These are phyloP conservation scores for Vanessa atalanta DNA, from an alignment of 1,140 invertebrate genomes.

Conservation along the genomic window DNA sequence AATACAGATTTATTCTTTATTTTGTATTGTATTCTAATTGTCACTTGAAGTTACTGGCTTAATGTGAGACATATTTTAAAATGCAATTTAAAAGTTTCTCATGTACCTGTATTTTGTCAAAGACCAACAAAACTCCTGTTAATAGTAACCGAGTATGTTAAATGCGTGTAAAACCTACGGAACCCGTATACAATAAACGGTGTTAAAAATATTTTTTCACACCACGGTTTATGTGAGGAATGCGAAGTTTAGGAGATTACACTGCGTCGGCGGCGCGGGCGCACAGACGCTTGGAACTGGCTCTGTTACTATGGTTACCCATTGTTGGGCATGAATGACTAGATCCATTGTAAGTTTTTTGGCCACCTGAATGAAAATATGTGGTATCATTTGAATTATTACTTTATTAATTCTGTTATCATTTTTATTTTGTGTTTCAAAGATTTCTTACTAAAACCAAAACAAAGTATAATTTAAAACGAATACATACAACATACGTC, in stretches of 20 bases:
- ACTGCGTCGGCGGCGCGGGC: slow-evolving; percentile 45
- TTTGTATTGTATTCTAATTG: too few relatives aligned
- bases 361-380: slow-evolving; percentile 24
- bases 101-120: background rate
- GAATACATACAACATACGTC: too few relatives aligned
- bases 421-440: background rate
- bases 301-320: slow-evolving; percentile 41
- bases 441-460: too few relatives aligned
- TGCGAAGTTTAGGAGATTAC: slow-evolving; percentile 64
- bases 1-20: too few relatives aligned
- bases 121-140: background rate
- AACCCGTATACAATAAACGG: slow-evolving; percentile 27
- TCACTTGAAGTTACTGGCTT: too few relatives aligned
- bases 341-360: slow-evolving; percentile 29
- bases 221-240: slow-evolving; percentile 65
- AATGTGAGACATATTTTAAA: too few relatives aligned
- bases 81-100: background rate
- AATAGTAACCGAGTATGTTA: background rate
- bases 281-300: slow-evolving; percentile 29
- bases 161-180: slow-evolving; percentile 21
- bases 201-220: slow-evolving; percentile 52
- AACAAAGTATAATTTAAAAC: too few relatives aligned
- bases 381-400: slow-evolving; percentile 31
- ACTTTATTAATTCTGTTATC: slow-evolving; percentile 28
- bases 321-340: slow-evolving; percentile 42